Base-by-base conservation (phyloP, 2,888 invertebrate genomes). In the Sarcophaga variegata region DNA sequence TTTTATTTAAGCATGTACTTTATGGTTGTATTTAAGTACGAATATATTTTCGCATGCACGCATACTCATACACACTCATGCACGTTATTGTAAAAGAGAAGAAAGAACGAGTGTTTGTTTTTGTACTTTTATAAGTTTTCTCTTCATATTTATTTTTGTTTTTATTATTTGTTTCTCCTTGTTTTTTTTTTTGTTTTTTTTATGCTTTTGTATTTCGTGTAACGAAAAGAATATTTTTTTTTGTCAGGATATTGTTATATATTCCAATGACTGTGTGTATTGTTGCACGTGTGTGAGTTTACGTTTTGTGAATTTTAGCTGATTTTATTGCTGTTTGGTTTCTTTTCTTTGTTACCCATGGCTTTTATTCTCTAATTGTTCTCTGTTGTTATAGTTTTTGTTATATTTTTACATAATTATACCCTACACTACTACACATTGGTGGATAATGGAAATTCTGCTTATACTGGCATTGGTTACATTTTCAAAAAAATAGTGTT, bases 1-100 rank as follows among this genome's bases (percentile, higher is more conserved):
- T 22, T 27, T 49, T 25, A 49, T 63, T 62, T 63, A 71, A 71
- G 67, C 60, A 74, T 3, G 60, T 72, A 80, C 72, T 67, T 81
- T 66, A 74, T 72, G 66, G 60, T 62, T 66, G 22, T 67, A 64
- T 20, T 71, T 72, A 20, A 25, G 11, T 10, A 64, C 64, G 10
- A 37, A 37, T 37, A 49, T 49, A 49, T 14, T 49, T 14, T 49
- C 49, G 14, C 4, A 49, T 49, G 49, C 14, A 37, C 37, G 37
- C 37, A 37, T 37, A 37, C 37, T 27, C 27, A 27, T 5, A 8
- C 63, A 74, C 59, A n/a, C 59, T 11, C 8, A 2, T 4, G 8
- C 8, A 10, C 10, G 37, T 37, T 37, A 37, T 37, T 37, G 10
- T 37, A 37, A 37, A 37, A 54, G 3, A 54, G 54, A 54, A 54